Evolutionary conservation across 2,113 vertebrate genomes (phyloP).

Genomic region (Aepyceros melampus): DNA sequence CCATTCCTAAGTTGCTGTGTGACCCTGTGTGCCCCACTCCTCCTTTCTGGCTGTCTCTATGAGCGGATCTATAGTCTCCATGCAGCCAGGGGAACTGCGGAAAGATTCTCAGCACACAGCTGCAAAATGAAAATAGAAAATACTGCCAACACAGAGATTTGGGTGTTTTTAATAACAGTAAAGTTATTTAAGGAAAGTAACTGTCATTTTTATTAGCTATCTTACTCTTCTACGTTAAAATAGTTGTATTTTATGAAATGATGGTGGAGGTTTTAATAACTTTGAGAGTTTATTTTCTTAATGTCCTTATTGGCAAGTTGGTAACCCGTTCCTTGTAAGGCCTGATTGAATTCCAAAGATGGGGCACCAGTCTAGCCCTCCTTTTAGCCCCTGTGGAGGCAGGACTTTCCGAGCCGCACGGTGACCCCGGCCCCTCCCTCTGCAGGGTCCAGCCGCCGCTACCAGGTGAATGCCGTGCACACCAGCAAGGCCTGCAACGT

Average conservation of each 20-base stretch:
- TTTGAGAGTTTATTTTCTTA: background rate
- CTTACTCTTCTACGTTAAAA: conserved; percentile 4
- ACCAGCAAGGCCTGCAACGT: conserved; percentile 95
- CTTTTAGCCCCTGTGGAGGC: background rate
- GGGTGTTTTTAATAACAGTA: background rate
- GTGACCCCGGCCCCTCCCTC: background rate
- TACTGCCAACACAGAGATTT: background rate
- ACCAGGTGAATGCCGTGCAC: conserved; percentile 90
- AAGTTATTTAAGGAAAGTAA: background rate
- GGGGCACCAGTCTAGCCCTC: background rate
- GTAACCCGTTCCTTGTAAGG: background rate
- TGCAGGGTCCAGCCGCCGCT: conserved; percentile 88
- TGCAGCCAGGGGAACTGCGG: background rate
- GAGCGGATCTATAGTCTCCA: background rate
- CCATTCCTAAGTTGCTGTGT: background rate
- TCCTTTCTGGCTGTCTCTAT: background rate
- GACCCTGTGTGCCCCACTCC: background rate
- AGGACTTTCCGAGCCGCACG: fast-evolving
- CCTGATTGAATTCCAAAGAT: background rate
- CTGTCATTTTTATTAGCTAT: background rate
- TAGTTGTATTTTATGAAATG: background rate
- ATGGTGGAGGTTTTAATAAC: background rate
- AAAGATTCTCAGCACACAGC: background rate
- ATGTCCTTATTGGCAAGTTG: background rate
- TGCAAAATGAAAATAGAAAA: conserved; percentile 6